Evolutionary conservation across 2,113 vertebrate species (phyloP).

Genomic region (Alligator sinensis): DNA sequence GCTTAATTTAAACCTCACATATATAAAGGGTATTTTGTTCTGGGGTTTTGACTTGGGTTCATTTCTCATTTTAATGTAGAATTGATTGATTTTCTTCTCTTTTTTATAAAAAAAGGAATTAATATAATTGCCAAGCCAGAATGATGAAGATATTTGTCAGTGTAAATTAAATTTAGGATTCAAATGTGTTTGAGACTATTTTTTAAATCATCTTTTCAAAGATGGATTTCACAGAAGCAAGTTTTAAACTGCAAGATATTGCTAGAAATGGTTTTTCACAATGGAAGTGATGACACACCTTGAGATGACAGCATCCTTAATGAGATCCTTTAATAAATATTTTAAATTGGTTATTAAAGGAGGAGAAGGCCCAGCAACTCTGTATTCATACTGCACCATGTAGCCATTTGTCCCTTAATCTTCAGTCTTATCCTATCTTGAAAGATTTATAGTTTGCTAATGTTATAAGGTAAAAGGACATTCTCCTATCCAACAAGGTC

Average conservation of each 20-base stretch:
- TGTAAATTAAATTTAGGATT: conserved; percentile 65
- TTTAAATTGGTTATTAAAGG: conserved; percentile 14
- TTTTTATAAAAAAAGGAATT: conserved; percentile 37
- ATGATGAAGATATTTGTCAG: conserved; percentile 49
- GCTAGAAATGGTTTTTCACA: conserved; percentile 11
- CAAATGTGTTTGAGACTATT: conserved; percentile 32
- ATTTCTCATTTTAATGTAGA: conserved; percentile 44
- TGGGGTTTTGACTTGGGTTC: conserved; percentile 14
- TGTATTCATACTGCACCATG: conserved; percentile 8
- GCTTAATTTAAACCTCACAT: conserved; percentile 43
- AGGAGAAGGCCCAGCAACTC: not conserved
- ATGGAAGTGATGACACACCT: conserved; percentile 39
- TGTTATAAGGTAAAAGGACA: conserved; percentile 39
- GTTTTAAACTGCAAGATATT: conserved; percentile 32
- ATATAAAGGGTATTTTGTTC: conserved; percentile 24
- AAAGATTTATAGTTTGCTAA: conserved; percentile 67
- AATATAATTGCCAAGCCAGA: conserved; percentile 44
- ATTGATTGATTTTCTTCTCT: conserved; percentile 16
- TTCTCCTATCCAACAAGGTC: conserved; percentile 19
- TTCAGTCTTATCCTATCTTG: conserved; percentile 28
- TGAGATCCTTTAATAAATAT: conserved; percentile 30
- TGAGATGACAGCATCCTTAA: conserved; percentile 55
- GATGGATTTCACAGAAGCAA: conserved; percentile 7
- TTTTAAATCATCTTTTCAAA: conserved; percentile 29
- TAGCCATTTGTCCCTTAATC: conserved; percentile 36